Conservation (phyloP, 2,797 vertebrate species). For the Coluber constrictor region DNA sequence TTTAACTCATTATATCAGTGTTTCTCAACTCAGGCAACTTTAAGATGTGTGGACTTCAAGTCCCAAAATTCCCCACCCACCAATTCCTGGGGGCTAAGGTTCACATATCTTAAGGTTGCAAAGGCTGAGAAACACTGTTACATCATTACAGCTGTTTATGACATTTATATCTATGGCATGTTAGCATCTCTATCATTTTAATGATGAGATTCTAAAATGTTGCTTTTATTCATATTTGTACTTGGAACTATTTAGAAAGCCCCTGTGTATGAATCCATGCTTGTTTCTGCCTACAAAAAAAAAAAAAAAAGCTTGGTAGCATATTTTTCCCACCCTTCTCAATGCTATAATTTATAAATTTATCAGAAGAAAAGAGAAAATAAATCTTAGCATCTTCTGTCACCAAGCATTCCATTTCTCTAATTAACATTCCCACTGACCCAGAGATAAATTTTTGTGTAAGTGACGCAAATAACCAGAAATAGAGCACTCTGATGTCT, state of each 20-base stretch:
- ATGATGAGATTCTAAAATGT: background rate
- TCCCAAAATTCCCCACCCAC: background rate
- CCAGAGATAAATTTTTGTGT: conserved; percentile 75
- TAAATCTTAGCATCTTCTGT: conserved; percentile 67
- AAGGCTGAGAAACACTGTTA: background rate
- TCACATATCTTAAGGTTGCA: background rate
- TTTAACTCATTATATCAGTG: background rate
- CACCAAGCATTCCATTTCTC: conserved; percentile 71
- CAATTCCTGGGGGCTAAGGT: background rate
- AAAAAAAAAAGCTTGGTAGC: background rate
- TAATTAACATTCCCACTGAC: conserved; percentile 90
- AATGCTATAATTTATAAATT: conserved; percentile 77
- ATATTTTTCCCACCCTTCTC: background rate
- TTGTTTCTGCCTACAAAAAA: background rate
- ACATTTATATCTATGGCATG: background rate
- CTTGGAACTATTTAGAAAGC: background rate
- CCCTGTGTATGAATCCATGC: background rate
- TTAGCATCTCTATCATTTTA: background rate
- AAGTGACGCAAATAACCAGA: conserved; percentile 23
- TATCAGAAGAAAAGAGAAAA: conserved; percentile 68
- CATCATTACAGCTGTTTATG: background rate
- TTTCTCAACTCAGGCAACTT: background rate
- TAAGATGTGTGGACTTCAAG: background rate
- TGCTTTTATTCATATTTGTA: background rate
- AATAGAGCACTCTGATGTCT: conserved; percentile 55